phyloP scores from a whole-genome alignment of 2,797 vertebrate genomes.

The Sebastes matsubarae region DNA sequence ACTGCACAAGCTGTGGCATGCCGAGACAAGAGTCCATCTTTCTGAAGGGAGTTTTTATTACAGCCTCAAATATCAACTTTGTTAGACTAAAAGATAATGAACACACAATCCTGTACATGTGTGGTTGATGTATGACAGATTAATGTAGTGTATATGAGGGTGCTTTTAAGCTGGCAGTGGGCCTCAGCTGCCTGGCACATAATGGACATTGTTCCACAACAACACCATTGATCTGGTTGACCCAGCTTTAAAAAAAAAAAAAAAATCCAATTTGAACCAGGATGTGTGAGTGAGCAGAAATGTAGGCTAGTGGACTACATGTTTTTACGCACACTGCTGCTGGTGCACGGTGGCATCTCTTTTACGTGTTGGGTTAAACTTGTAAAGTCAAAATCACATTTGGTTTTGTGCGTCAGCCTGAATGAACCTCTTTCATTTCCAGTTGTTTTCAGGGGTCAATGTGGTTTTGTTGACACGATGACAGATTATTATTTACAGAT shows the following conservation, averaged over 20 bases:
- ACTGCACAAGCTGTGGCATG: conserved; percentile 1
- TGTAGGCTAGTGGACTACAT: conserved; percentile 55
- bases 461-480: conserved; percentile 15
- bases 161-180: conserved; percentile 16
- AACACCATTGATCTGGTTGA: conserved; percentile 74
- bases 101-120: background rate
- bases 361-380: background rate
- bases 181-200: conserved; percentile 16
- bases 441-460: background rate
- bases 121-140: background rate
- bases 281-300: conserved; percentile 41
- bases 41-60: background rate
- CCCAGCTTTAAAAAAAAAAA: conserved; percentile 62
- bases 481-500: conserved; percentile 43
- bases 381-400: conserved; percentile 13
- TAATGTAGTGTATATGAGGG: background rate
- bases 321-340: background rate
- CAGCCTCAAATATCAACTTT: background rate
- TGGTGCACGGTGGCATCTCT: background rate
- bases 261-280: conserved; percentile 63
- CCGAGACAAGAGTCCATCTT: background rate
- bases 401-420: background rate
- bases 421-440: background rate
- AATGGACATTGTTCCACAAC: conserved; percentile 60
- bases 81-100: background rate